Percentiles rank a stretch among this genome's conserved stretches.
These are phyloP conservation scores for Tineola bisselliella DNA, from an alignment of 2,888 invertebrate genomes.

Conservation along the genomic window DNA sequence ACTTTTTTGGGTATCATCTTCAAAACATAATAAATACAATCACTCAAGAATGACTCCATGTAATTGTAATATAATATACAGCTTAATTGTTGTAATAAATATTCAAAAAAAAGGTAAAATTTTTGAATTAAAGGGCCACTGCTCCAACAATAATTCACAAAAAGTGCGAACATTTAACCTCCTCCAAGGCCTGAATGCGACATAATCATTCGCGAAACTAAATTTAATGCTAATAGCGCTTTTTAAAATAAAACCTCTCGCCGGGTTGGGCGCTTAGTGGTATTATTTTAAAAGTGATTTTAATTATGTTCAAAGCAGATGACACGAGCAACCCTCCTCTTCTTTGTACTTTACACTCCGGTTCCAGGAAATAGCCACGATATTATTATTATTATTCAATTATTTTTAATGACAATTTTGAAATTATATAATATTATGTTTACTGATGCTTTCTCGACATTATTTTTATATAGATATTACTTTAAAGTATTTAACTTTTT, in stretches of 20 bases:
- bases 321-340: slow-evolving; percentile 62
- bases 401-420: background rate
- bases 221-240: slow-evolving; percentile 67
- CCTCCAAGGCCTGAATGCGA: slow-evolving; percentile 52
- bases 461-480: too few species aligned
- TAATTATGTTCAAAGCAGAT: slow-evolving; percentile 69
- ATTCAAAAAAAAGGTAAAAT: slow-evolving; percentile 4
- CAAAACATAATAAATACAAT: background rate
- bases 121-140: slow-evolving; percentile 1
- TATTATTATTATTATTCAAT: background rate
- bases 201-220: slow-evolving; percentile 66
- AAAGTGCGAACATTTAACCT: slow-evolving; percentile 61
- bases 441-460: too few species aligned
- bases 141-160: slow-evolving; percentile 56
- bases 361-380: slow-evolving; percentile 16
- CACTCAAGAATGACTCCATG: background rate
- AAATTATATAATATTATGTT: too few species aligned
- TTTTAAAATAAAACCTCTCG: slow-evolving; percentile 59
- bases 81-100: slow-evolving; percentile 1
- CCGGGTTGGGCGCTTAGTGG: slow-evolving; percentile 58
- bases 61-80: background rate
- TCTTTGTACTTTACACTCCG: slow-evolving; percentile 41
- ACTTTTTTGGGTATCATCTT: background rate
- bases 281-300: slow-evolving; percentile 64
- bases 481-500: background rate